A percentile compares a stretch with the other conserved stretches of the same genome.
These are phyloP conservation scores for Melinaea marsaeus DNA, from an alignment of 2,888 invertebrate species.

Conservation along the genomic window DNA sequence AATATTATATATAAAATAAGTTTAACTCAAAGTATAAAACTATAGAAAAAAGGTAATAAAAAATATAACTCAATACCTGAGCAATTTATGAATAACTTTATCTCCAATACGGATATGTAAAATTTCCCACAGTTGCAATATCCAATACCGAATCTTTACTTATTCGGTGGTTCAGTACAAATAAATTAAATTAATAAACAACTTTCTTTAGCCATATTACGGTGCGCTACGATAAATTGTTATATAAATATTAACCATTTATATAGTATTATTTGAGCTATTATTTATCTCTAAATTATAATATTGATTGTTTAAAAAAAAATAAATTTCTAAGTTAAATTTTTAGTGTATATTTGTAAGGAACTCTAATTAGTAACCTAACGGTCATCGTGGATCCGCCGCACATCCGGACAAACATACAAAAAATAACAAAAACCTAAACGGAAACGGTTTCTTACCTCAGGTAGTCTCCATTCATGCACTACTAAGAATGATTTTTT, in stretches of 20 bases:
- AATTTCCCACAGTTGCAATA: conserved; percentile 29
- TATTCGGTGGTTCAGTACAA: conserved; percentile 14
- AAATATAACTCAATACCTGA: too few species aligned
- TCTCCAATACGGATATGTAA: conserved; percentile 2
- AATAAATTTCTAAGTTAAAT: background rate
- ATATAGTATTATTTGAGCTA: too few species aligned
- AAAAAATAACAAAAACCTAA: conserved; percentile 48
- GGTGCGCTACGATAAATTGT: too few species aligned
- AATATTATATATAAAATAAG: too few species aligned
- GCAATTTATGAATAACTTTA: background rate
- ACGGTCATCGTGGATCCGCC: conserved; percentile 63
- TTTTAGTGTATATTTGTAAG: background rate
- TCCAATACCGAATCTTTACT: background rate
- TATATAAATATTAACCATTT: too few species aligned
- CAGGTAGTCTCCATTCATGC: conserved; percentile 66
- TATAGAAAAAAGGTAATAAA: too few species aligned
- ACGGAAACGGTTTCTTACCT: conserved; percentile 43
- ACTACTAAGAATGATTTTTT: conserved; percentile 55
- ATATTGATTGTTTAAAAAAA: too few species aligned
- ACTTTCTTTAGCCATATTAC: too few species aligned
- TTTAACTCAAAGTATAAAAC: too few species aligned
- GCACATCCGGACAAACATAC: conserved; percentile 59
- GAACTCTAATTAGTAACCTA: conserved; percentile 48
- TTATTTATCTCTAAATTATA: too few species aligned
- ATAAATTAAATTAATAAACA: background rate